Base-by-base conservation (phyloP, 1,140 invertebrate genomes). In the Habropoda laboriosa region DNA sequence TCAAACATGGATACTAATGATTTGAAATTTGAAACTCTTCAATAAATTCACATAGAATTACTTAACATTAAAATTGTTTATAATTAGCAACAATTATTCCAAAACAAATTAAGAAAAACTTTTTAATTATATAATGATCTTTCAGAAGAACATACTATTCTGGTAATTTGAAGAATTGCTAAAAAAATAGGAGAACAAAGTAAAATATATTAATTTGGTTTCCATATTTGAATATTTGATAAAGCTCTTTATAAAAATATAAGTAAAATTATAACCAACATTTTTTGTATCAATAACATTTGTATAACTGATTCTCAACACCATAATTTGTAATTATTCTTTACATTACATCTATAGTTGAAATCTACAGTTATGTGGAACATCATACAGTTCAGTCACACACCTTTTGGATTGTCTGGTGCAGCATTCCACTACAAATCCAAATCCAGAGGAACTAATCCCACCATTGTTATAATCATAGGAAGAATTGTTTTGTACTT, bases 381-480 rank as follows among this genome's bases (percentile, higher is more conserved):
- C 64, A 68, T 51, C 47, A 51, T 68, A 68, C 64, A 51, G 16
- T 51, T 67, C 45, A 47, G 42, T 67, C 64, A 68, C 64, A 68
- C 64, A 68, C 64, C 64, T 68, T 68, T 68, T 68, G 64, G 13
- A 68, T 68, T 32, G 7, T 35, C 30, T 68, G 64, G 6, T 53
- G 30, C 47, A 68, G 64, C 30, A 68, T 68, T 68, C 64, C 64
- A 68, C 30, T 68, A 68, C 32, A 68, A 68, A 68, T 68, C 64
- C 64, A 53, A 68, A 68, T 68, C 64, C 64, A 68, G 64, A 45
- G 45, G 64, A 68, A 68, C 47, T 68, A 68, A 68, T 68, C 35
- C 61, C 61, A 53, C 61, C 61, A 53, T 68, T 51, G 30, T 68
- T 68, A 45, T 51, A 68, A 64, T 64, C 61, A 64, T 64, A 64